Evolutionary conservation across 2,888 invertebrate species (phyloP), one percentile per base, ranked within the genome.

Genomic region (Lasioglossum calceatum): DNA sequence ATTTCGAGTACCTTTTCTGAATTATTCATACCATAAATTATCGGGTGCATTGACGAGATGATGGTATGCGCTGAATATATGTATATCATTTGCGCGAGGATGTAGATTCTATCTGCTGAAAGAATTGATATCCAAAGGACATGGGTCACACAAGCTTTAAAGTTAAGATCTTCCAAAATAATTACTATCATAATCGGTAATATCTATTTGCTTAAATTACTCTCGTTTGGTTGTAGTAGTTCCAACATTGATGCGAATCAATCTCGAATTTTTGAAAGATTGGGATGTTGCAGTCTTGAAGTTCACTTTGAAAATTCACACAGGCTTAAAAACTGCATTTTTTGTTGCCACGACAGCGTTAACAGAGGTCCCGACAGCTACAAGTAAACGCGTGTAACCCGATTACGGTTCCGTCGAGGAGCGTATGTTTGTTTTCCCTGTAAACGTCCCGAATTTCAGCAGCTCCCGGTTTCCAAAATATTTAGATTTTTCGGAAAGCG

Each of bases 351-450:
- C 7, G 4, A 16, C 27, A 16, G 7, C 16, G 64, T 7, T 12
- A 32, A 64, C 16, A 16, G 16, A 32, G 16, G 16, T 2, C 32
- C 16, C 27, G 64, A 64, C 16, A 32, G 32, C 64, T 32, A 64
- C 64, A 7, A 14, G 64, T 27, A 32, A 64, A 32, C 16, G 27
- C 64, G 0, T 64, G 32, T 64, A 32, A 64, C 16, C 64, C 16
- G 14, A 32, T 64, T 16, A 23, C 67, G 23, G 36, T 36, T 70
- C 36, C 4, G 50, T 23, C 23, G 54, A 4, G 47, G 50, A 32
- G 23, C 54, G n/a, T 39, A n/a, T 77, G 77, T 67, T 77, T 64
- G 67, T 74, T 87, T 80, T 36, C n/a, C 76, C 42, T 32, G 7
- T 54, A 71, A 76, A 79, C 72, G 54, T 23, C 14, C 44, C 32